phyloP scores from a whole-genome alignment of 2,888 invertebrate genomes.

The Linnaemya vulpina region DNA sequence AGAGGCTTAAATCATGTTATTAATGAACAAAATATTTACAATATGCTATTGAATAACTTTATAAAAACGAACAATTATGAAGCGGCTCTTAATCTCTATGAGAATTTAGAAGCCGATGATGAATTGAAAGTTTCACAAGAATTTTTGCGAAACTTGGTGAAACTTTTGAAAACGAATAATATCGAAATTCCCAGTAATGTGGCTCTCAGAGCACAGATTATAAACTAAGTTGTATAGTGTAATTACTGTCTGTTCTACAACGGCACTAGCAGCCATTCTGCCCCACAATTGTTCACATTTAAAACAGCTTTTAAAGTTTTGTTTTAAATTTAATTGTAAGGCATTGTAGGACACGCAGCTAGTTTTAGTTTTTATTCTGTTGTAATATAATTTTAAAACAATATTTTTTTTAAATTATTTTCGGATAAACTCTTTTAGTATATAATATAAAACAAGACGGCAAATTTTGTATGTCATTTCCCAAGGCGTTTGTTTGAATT shows the following conservation, averaged over 20 bases:
- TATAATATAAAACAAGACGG: background rate
- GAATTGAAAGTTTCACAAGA: slow-evolving; percentile 79
- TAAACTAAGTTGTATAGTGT: slow-evolving; percentile 29
- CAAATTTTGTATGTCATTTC: no score
- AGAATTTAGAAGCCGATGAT: slow-evolving; percentile 79
- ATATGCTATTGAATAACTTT: slow-evolving; percentile 79
- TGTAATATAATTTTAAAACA: background rate
- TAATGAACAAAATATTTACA: slow-evolving; percentile 81
- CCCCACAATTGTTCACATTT: no score
- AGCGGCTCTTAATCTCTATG: slow-evolving; percentile 79
- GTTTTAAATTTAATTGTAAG: no score
- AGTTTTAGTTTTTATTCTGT: background rate
- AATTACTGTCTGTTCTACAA: background rate
- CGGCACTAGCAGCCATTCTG: no score
- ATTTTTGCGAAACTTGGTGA: slow-evolving; percentile 79
- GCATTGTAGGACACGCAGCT: no score
- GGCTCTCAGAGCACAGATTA: slow-evolving; percentile 78
- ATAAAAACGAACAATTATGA: slow-evolving; percentile 77
- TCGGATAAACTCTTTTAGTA: background rate
- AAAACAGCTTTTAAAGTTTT: no score
- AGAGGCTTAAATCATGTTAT: slow-evolving; percentile 79
- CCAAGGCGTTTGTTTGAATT: no score
- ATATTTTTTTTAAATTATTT: background rate
- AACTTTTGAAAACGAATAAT: slow-evolving; percentile 80
- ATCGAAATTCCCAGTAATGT: slow-evolving; percentile 80